phyloP scores from a whole-genome alignment of 2,888 invertebrate species.

The Scelioninae gen. 2 region DNA sequence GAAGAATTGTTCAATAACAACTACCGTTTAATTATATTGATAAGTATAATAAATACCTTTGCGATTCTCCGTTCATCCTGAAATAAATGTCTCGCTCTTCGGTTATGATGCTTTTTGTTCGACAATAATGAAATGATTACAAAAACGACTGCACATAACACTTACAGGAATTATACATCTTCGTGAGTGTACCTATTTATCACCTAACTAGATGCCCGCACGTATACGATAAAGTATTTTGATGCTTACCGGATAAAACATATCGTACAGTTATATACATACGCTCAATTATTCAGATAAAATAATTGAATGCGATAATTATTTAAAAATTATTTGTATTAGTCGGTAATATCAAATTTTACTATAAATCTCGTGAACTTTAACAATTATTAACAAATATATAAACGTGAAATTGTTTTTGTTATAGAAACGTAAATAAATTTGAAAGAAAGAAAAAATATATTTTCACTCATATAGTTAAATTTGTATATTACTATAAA shows the following conservation, averaged over 20 bases:
- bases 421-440: no score
- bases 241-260: slow-evolving; percentile 38
- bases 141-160: slow-evolving; percentile 16
- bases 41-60: slow-evolving; percentile 27
- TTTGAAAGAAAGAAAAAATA: no score
- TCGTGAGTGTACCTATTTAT: slow-evolving; percentile 31
- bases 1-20: background rate
- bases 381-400: no score
- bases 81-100: slow-evolving; percentile 15
- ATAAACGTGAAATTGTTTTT: no score
- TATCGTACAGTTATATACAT: slow-evolving; percentile 7
- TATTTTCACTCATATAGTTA: no score
- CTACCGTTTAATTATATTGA: no score
- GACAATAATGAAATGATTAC: slow-evolving; percentile 23
- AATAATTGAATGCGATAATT: slow-evolving; percentile 10
- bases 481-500: no score
- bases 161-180: slow-evolving; percentile 26
- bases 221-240: slow-evolving; percentile 34
- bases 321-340: slow-evolving; percentile 6
- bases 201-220: slow-evolving; percentile 25
- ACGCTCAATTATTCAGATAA: slow-evolving; percentile 27
- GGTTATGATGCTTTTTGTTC: slow-evolving; percentile 13
- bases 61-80: slow-evolving; percentile 2
- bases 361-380: no score
- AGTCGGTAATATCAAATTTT: no score